phyloP scores from a whole-genome alignment of 2,113 vertebrate genomes.

The Calonectris borealis region DNA sequence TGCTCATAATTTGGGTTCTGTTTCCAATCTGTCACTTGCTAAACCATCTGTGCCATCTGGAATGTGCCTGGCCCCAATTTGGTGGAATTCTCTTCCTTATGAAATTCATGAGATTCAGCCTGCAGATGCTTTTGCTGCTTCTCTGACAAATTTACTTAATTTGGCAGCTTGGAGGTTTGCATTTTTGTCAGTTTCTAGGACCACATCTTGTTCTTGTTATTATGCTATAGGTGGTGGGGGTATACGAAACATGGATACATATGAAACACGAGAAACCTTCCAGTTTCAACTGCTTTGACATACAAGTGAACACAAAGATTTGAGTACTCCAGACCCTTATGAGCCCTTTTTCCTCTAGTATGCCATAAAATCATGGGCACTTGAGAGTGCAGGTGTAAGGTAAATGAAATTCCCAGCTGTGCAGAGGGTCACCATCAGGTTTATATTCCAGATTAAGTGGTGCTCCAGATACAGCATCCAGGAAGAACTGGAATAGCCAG shows the following conservation, averaged over 20 bases:
- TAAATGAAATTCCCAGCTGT: neutral
- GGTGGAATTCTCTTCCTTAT: conserved; percentile 55
- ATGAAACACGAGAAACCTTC: neutral
- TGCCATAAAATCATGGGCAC: neutral
- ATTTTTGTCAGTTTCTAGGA: conserved; percentile 36
- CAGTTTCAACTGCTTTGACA: neutral
- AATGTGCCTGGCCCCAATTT: conserved; percentile 51
- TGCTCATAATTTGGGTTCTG: conserved; percentile 67
- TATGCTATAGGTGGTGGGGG: neutral
- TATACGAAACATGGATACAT: neutral
- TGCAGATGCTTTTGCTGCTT: conserved; percentile 52
- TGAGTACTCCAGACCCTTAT: neutral
- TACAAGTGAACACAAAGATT: neutral
- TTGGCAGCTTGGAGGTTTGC: conserved; percentile 37
- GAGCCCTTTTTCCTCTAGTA: neutral
- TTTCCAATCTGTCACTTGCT: conserved; percentile 70
- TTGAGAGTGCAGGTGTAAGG: neutral
- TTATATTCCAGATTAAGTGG: neutral
- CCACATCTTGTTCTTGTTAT: neutral
- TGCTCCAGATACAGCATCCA: neutral
- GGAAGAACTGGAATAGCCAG: neutral
- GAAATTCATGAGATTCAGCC: conserved; percentile 45
- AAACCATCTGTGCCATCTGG: conserved; percentile 69
- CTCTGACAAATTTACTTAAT: conserved; percentile 20
- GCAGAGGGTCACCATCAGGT: neutral